Conservation (phyloP, 2,797 vertebrate genomes). For the Enteromius trimaculatus region DNA sequence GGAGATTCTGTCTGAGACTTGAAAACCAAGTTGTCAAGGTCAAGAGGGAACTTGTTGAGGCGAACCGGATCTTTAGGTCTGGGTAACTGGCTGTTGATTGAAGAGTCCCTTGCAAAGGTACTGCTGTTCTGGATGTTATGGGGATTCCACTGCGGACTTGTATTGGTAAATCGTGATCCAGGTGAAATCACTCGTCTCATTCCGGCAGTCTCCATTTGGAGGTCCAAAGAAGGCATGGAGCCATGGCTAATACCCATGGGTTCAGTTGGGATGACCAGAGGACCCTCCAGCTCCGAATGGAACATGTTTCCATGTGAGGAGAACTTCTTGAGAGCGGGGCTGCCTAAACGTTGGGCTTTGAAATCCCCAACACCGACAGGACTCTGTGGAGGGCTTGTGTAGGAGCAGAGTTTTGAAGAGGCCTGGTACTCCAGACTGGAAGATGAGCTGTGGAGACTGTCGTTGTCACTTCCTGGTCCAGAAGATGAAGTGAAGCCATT, state of each 20-base stretch:
- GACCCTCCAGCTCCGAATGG: constrained; percentile 70
- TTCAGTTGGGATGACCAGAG: constrained; percentile 63
- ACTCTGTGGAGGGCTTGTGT: constrained; percentile 62
- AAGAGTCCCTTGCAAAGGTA: constrained; percentile 64
- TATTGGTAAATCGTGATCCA: constrained; percentile 62
- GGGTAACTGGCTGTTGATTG: constrained; percentile 65
- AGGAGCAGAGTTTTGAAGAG: constrained; percentile 64
- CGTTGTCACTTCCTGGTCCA: constrained; percentile 81
- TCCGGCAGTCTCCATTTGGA: constrained; percentile 77
- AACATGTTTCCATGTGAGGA: constrained; percentile 80
- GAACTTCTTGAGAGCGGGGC: constrained; percentile 76
- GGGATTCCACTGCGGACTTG: constrained; percentile 64
- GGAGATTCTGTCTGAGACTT: constrained; percentile 53
- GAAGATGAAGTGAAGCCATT: constrained; percentile 71
- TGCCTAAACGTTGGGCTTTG: constrained; percentile 59
- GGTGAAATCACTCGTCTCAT: constrained; percentile 62
- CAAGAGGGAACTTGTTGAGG: constrained; percentile 80
- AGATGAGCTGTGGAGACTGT: constrained; percentile 87
- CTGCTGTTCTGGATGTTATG: constrained; percentile 60
- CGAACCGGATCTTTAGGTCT: constrained; percentile 71
- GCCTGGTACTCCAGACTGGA: constrained; percentile 84
- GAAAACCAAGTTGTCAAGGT: constrained; percentile 73
- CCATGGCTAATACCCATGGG: constrained; percentile 67
- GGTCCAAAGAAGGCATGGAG: constrained; percentile 80
- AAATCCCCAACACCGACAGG: constrained; percentile 64